Base-by-base conservation (phyloP, 2,113 vertebrate species). In the Tauraco erythrolophus region DNA sequence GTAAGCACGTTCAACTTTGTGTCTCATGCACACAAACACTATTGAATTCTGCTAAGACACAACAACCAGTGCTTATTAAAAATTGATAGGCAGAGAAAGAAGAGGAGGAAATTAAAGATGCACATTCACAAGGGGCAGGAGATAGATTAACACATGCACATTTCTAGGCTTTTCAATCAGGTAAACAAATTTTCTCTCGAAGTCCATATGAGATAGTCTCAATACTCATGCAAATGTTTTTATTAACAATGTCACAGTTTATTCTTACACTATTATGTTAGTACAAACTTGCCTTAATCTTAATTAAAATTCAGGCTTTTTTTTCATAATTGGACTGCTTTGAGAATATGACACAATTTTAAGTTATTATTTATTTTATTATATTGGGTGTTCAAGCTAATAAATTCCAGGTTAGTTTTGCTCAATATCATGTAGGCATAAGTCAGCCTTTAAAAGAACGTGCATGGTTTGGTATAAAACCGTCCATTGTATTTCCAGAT, bases 71-170 rank as follows among this genome's bases (percentile, higher is more conserved):
- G 30, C 43, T 60, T 85, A 92, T 80, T 69, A 79, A 81, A 85
- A 94, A 92, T 62, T 80, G 57, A 15, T 9, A 76, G 43, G 30
- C 58, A 85, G 82, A 68, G 39, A 86, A 79, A 21, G 24, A 83
- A 14, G 5, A 86, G 33, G 48, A 78, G 79, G 71, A 96, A 96
- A 91, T 80, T 76, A 96, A 95, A 95, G 50, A 69, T 35, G 12
- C 9, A 39, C 21, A 60, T 60, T 88, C 61, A 64, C 48, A 68
- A 72, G 45, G n/a, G 61, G 21, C 30, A 85, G 43, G 48, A 46
- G 70, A 72, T 33, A 85, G 43, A 90, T 75, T 37, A 68, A 79
- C 10, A 85, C 8, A 30, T 45, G 31, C 60, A 56, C 6, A 30
- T 83, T 89, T 76, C 41, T 83, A 72, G 13, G 14, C 39, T 94